Percentiles rank a stretch among this genome's conserved stretches.
These are phyloP conservation scores for Cardinalis cardinalis DNA, from an alignment of 2,113 vertebrate genomes.

Conservation along the genomic window DNA sequence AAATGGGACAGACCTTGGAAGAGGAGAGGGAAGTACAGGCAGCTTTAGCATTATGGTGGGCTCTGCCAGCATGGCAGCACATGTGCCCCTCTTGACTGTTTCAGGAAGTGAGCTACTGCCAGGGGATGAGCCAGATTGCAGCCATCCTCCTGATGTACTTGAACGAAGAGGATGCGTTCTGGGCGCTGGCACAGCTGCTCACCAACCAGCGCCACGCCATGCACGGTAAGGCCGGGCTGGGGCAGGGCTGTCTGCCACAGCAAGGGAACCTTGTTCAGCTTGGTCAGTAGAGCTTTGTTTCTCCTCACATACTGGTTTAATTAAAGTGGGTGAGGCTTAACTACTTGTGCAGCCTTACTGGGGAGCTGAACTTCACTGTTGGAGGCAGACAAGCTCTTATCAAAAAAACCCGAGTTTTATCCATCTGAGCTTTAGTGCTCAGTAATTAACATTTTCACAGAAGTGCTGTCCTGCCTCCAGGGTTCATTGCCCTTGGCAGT, in stretches of 20 bases:
- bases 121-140: constrained; percentile 89
- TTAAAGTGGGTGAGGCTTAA: neutral
- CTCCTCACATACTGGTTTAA: neutral
- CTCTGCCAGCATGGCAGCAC: neutral
- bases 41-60: neutral
- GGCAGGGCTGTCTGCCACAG: fast-evolving
- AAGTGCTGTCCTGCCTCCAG: neutral
- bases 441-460: neutral
- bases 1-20: neutral
- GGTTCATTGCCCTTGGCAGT: neutral
- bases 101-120: constrained; percentile 94
- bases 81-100: neutral
- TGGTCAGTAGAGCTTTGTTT: fast-evolving
- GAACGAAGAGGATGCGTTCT: constrained; percentile 89
- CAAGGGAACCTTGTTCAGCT: neutral
- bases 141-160: constrained; percentile 88
- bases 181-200: constrained; percentile 86
- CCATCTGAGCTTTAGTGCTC: neutral
- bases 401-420: neutral
- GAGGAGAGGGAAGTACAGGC: neutral
- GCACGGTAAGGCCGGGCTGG: constrained; percentile 75
- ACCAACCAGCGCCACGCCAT: constrained; percentile 84
- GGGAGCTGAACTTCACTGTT: neutral
- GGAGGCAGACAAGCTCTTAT: neutral
- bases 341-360: fast-evolving